These are phyloP conservation scores for Macrotrachela quadricornifera DNA, from an alignment of 1,140 invertebrate species.

Conservation along the genomic window DNA sequence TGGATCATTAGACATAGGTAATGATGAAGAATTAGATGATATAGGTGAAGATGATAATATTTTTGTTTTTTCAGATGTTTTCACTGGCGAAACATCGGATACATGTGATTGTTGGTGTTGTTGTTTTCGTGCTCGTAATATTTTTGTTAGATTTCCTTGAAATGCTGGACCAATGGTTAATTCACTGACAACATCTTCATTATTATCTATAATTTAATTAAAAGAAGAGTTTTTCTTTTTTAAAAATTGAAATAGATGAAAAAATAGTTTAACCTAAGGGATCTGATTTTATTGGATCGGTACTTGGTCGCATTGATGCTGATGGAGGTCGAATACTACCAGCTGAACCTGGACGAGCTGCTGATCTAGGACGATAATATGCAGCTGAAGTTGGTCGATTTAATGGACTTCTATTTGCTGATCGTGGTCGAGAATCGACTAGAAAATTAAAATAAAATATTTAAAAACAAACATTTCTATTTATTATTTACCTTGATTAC, in stretches of 20 bases:
- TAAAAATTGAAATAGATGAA: no score
- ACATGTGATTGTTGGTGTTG: slow-evolving; percentile 11
- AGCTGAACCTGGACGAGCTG: not conserved
- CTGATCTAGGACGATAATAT: not conserved
- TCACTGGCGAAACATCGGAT: not conserved
- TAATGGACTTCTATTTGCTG: not conserved
- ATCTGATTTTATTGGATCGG: no score
- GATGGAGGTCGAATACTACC: not conserved
- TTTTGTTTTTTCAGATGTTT: not conserved
- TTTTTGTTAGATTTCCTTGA: slow-evolving; percentile 27
- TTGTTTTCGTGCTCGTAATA: slow-evolving; percentile 17
- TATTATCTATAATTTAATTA: no score
- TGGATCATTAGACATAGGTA: not conserved
- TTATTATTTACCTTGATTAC: slow-evolving; percentile 8
- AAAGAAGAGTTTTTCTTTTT: no score
- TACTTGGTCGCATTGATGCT: not conserved
- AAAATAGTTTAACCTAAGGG: no score
- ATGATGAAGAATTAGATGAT: not conserved
- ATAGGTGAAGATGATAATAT: not conserved
- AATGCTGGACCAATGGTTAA: slow-evolving; percentile 25
- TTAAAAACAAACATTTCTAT: slow-evolving; percentile 1
- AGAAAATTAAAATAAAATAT: not conserved
- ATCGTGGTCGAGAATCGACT: not conserved
- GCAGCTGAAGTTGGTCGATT: not conserved
- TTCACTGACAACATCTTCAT: slow-evolving; percentile 14